Conservation (phyloP, 2,888 invertebrate species). For the Drosophila histrio region DNA sequence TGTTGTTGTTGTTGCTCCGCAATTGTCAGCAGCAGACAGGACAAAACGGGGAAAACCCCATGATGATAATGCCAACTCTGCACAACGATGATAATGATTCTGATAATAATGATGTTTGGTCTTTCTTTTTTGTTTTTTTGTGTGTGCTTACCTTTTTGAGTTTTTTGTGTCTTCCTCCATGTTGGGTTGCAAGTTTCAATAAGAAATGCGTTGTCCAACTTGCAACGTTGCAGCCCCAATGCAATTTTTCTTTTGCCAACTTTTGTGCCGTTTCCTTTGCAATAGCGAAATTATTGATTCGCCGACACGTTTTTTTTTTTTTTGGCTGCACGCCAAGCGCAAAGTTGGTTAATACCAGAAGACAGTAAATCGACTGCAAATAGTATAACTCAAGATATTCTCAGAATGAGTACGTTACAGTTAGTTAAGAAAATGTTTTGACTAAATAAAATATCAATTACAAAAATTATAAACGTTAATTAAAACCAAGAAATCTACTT, state of each 20-base stretch:
- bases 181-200: slow-evolving; percentile 7
- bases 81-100: slow-evolving; percentile 26
- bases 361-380: slow-evolving; percentile 39
- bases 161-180: not conserved
- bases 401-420: slow-evolving; percentile 4
- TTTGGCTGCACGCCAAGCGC: slow-evolving; percentile 68
- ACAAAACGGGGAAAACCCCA: slow-evolving; percentile 71
- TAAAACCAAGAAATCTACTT: no score
- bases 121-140: slow-evolving; percentile 8
- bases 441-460: not conserved
- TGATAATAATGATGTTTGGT: slow-evolving; percentile 25
- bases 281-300: slow-evolving; percentile 64
- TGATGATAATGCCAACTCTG: slow-evolving; percentile 37
- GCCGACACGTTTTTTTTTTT: slow-evolving; percentile 45
- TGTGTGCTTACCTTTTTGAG: slow-evolving; percentile 5
- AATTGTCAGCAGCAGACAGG: slow-evolving; percentile 63
- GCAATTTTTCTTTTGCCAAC: slow-evolving; percentile 36
- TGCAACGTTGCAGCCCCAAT: slow-evolving; percentile 13
- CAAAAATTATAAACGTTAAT: no score
- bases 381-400: slow-evolving; percentile 54
- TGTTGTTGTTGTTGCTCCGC: slow-evolving; percentile 18
- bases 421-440: not conserved
- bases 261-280: slow-evolving; percentile 23
- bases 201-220: slow-evolving; percentile 37
- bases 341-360: slow-evolving; percentile 51